Evolutionary conservation across 2,888 invertebrate species (phyloP).

Genomic region (Ectobius pallidus): DNA sequence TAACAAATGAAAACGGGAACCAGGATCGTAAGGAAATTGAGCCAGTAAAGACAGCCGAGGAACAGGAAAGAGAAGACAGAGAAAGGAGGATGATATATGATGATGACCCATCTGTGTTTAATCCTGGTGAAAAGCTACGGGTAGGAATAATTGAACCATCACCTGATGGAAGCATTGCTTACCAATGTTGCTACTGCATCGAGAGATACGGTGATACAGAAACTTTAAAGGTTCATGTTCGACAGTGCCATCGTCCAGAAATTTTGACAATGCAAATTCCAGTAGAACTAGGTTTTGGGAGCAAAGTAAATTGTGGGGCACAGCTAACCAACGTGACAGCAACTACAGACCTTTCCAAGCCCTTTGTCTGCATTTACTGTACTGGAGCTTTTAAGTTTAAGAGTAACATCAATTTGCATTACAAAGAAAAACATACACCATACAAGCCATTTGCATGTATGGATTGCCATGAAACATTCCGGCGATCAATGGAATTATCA

Average conservation of each 20-base stretch:
- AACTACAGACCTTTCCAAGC: slow-evolving; percentile 43
- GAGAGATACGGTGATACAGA: slow-evolving; percentile 18
- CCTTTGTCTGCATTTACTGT: slow-evolving; percentile 46
- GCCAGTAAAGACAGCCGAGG: neutral
- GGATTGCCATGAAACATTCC: slow-evolving; percentile 45
- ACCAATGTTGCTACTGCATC: slow-evolving; percentile 35
- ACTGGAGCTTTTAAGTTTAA: slow-evolving; percentile 45
- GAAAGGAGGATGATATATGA: slow-evolving; percentile 32
- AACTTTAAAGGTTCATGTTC: slow-evolving; percentile 32
- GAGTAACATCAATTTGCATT: slow-evolving; percentile 46
- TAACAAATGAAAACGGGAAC: slow-evolving; percentile 23
- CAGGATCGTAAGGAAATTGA: slow-evolving; percentile 17
- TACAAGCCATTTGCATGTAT: slow-evolving; percentile 46
- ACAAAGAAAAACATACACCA: slow-evolving; percentile 46
- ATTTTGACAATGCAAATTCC: slow-evolving; percentile 37
- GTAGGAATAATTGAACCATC: slow-evolving; percentile 25
- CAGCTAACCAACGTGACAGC: slow-evolving; percentile 43
- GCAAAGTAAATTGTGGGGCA: slow-evolving; percentile 41
- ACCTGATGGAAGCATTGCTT: slow-evolving; percentile 30
- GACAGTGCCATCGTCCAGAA: slow-evolving; percentile 32
- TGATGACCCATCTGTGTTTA: slow-evolving; percentile 22
- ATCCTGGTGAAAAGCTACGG: slow-evolving; percentile 35
- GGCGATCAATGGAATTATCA: slow-evolving; percentile 45
- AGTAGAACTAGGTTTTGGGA: slow-evolving; percentile 37
- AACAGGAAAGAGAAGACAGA: slow-evolving; percentile 26